Evolutionary conservation across 35 echinoderm and acorn worm genomes (phyloP).

Genomic region (Patiria miniata): DNA sequence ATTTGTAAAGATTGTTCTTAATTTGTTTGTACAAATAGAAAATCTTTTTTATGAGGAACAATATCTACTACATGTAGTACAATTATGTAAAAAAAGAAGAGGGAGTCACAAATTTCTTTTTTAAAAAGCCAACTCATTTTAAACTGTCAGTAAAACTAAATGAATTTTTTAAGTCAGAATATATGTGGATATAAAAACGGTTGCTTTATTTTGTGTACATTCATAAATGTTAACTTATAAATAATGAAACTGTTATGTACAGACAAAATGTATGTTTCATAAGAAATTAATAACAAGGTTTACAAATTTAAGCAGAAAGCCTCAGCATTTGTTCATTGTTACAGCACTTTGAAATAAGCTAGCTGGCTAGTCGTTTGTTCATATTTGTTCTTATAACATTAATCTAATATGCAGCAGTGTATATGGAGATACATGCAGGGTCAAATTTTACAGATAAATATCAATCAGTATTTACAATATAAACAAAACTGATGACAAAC

Average conservation of each 20-base stretch:
- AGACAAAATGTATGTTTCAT: background rate
- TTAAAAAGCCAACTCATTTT: too few relatives aligned
- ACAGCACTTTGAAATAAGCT: too few relatives aligned
- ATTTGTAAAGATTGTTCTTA: too few relatives aligned
- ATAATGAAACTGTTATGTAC: conserved; percentile 1
- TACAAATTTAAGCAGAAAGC: background rate
- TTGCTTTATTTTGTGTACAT: conserved; percentile 13
- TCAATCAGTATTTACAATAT: background rate
- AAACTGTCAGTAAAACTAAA: too few relatives aligned
- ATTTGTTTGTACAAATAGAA: too few relatives aligned
- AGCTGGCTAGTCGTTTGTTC: background rate
- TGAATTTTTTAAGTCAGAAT: too few relatives aligned
- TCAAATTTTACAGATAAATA: conserved; percentile 17
- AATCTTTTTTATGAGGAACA: too few relatives aligned
- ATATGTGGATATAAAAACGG: conserved; percentile 5
- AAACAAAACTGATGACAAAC: background rate
- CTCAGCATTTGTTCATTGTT: too few relatives aligned
- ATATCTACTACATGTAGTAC: too few relatives aligned
- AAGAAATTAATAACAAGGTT: conserved; percentile 22
- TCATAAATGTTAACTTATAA: conserved; percentile 14
- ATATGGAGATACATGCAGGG: background rate
- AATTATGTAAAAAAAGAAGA: too few relatives aligned
- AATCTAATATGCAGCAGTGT: background rate
- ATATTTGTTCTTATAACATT: conserved; percentile 1
- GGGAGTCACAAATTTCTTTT: too few relatives aligned